These are phyloP conservation scores for Ochotona curzoniae DNA, from an alignment of 2,113 vertebrate genomes.

Conservation along the genomic window DNA sequence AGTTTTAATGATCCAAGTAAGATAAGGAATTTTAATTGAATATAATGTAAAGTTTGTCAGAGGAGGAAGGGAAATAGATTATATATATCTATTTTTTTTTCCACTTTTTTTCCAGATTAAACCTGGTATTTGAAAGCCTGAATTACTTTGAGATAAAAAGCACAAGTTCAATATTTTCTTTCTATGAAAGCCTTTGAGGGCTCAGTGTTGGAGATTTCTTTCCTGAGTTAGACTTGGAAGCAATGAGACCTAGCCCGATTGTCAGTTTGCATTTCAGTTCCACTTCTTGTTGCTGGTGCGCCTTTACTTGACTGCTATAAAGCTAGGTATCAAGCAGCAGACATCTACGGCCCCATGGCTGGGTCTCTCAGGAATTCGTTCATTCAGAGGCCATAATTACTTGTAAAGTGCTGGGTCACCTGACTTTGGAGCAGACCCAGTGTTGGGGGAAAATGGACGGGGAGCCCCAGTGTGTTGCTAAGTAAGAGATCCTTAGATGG, in stretches of 20 bases:
- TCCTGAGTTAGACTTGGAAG: not conserved
- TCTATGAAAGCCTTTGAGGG: conserved; percentile 32
- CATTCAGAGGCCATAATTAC: not conserved
- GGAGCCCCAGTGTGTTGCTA: not conserved
- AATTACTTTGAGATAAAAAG: not conserved
- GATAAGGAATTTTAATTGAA: conserved; percentile 43
- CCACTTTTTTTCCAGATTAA: not conserved
- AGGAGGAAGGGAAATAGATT: not conserved
- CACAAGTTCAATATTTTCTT: not conserved
- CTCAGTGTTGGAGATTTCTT: not conserved
- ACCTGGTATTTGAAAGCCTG: conserved; percentile 43
- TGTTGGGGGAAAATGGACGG: not conserved
- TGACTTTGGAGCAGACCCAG: not conserved
- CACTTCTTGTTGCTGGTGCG: not conserved
- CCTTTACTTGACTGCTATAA: conserved; percentile 2
- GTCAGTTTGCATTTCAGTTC: not conserved
- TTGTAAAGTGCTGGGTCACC: not conserved
- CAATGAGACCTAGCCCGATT: not conserved
- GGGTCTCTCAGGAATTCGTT: not conserved
- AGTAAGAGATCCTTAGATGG: not conserved
- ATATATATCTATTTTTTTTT: conserved; percentile 19
- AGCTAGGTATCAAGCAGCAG: not conserved
- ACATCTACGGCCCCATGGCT: too few species aligned
- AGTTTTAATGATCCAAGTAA: conserved; percentile 36
- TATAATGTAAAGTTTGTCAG: not conserved